Conservation (phyloP, 2,797 vertebrate genomes). For the Eremophila alpestris region DNA sequence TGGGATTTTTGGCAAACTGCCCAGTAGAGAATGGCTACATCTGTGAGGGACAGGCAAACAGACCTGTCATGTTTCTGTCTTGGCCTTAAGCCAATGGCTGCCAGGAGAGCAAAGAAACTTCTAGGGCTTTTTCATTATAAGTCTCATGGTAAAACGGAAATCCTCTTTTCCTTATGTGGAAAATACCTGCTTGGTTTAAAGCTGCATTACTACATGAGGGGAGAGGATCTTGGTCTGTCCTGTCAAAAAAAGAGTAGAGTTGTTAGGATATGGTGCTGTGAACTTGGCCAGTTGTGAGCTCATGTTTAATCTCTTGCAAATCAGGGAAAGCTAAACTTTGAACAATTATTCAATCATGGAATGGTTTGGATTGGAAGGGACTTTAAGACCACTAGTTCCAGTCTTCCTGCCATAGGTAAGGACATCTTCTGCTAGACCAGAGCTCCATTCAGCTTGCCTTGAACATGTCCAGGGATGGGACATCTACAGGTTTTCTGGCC, state of each 20-base stretch:
- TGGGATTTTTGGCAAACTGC: no score
- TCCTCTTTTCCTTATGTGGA: no score
- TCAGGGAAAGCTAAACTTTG: not conserved
- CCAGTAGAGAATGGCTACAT: no score
- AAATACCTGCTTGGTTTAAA: no score
- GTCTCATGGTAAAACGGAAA: no score
- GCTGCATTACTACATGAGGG: no score
- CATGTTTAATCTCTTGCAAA: not conserved
- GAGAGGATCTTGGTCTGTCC: not conserved
- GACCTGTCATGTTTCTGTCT: no score
- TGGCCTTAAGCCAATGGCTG: no score
- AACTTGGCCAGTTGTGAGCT: not conserved
- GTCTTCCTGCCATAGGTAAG: fast-evolving
- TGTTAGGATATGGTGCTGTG: not conserved
- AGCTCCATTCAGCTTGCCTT: not conserved
- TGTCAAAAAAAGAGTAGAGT: not conserved
- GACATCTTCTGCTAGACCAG: fast-evolving
- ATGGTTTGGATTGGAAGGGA: not conserved
- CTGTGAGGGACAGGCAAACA: no score
- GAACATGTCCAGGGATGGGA: not conserved
- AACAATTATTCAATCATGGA: not conserved
- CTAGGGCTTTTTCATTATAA: no score
- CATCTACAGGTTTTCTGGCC: not conserved
- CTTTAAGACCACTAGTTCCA: not conserved
- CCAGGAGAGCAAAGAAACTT: no score